Percentiles rank a stretch among this genome's conserved stretches.
Evolutionary conservation across 2,888 invertebrate genomes (phyloP).

Genomic region (Gymnosoma rotundatum): DNA sequence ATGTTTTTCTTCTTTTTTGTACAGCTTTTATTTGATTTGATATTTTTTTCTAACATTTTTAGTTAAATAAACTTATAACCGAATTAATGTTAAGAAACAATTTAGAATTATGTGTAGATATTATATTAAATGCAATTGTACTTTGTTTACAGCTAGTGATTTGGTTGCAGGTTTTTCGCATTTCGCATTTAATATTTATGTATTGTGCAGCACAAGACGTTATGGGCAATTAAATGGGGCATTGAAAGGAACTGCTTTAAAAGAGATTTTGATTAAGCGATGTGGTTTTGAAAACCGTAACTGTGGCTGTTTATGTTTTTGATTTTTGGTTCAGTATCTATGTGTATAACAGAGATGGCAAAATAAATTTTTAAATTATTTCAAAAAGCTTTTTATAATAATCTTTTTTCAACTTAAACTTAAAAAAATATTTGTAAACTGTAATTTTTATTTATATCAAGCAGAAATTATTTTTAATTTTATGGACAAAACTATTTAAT

Average conservation of each 20-base stretch:
- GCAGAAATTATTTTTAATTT: no score
- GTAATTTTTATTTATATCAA: no score
- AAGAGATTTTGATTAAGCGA: neutral
- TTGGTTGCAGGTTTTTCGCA: conserved; percentile 26
- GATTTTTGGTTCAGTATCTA: conserved; percentile 26
- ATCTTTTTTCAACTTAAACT: no score
- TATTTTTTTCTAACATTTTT: conserved; percentile 17
- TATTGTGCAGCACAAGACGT: conserved; percentile 25
- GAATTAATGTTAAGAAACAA: conserved; percentile 43
- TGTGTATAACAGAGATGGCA: neutral
- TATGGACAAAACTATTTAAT: no score
- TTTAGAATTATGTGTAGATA: conserved; percentile 26
- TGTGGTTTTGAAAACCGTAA: neutral
- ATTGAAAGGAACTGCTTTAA: conserved; percentile 37
- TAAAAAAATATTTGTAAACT: no score
- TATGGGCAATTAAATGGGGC: conserved; percentile 58
- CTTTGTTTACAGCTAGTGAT: conserved; percentile 40
- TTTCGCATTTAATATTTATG: conserved; percentile 6
- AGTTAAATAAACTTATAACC: conserved; percentile 35
- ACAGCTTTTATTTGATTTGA: neutral
- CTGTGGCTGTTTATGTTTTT: neutral
- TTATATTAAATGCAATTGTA: conserved; percentile 11
- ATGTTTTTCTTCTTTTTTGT: conserved; percentile 4
- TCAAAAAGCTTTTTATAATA: no score
- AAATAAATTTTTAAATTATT: no score